Conservation (phyloP, 2,113 vertebrate species). For the Chamaetylas fuelleborni region DNA sequence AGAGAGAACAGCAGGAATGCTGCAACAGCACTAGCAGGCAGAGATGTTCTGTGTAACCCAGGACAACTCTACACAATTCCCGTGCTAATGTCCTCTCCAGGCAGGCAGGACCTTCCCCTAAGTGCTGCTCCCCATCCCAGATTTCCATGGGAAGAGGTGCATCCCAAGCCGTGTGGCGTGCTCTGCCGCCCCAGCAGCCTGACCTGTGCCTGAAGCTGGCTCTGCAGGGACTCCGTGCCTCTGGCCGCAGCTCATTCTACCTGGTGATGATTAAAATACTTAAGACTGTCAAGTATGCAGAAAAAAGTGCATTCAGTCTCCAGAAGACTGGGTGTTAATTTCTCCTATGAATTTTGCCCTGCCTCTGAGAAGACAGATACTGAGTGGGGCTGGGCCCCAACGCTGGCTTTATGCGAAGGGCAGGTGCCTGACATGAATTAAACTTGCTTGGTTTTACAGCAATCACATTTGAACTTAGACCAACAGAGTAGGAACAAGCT, state of each 20-base stretch:
- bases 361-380: neutral
- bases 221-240: neutral
- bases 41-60: neutral
- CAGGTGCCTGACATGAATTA: neutral
- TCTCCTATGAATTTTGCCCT: neutral
- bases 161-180: fast-evolving
- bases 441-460: neutral
- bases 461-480: neutral
- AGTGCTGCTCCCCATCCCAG: neutral
- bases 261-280: neutral
- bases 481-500: neutral
- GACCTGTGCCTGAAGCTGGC: neutral
- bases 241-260: neutral
- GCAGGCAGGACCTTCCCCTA: neutral
- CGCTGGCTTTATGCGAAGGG: fast-evolving
- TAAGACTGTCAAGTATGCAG: neutral
- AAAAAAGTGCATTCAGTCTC: neutral
- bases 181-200: neutral
- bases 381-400: neutral
- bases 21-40: neutral
- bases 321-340: neutral
- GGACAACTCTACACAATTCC: neutral
- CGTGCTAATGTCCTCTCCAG: fast-evolving
- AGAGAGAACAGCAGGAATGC: neutral
- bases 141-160: neutral